Conservation (phyloP, 2,888 invertebrate genomes). For the Bugula neritina region DNA sequence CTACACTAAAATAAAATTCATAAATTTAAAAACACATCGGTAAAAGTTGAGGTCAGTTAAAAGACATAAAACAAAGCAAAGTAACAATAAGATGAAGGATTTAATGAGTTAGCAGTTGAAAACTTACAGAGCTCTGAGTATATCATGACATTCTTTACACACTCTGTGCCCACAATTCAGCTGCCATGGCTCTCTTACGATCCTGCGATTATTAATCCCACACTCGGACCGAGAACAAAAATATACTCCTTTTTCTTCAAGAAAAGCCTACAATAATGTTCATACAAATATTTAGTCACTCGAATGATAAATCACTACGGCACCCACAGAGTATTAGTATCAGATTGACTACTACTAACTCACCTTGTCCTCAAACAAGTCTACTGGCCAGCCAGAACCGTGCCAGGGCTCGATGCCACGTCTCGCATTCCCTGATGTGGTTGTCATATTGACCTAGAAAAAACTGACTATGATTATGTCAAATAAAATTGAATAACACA, state of each 20-base stretch:
- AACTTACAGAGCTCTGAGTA: not conserved
- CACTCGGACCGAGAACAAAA: not conserved
- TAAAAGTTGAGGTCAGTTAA: too few relatives aligned
- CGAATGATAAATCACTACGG: too few relatives aligned
- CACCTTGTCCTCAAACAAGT: not conserved
- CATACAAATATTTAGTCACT: too few relatives aligned
- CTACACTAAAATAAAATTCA: too few relatives aligned
- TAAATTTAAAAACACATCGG: too few relatives aligned
- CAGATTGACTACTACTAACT: too few relatives aligned
- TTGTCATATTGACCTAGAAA: not conserved
- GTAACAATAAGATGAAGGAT: too few relatives aligned
- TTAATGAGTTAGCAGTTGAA: too few relatives aligned
- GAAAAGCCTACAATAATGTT: not conserved
- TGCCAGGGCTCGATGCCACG: not conserved
- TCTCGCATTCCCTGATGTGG: not conserved
- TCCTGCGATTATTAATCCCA: not conserved
- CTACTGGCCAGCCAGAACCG: not conserved
- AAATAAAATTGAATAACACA: not conserved
- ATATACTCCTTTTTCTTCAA: not conserved
- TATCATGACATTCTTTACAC: constrained; percentile 34
- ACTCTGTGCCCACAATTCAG: constrained; percentile 41
- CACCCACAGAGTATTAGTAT: too few relatives aligned
- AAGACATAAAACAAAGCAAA: too few relatives aligned
- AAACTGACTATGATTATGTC: not conserved
- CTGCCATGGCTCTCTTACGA: constrained; percentile 36